These are phyloP conservation scores for Drosophila santomea DNA, from an alignment of 1,140 invertebrate species.

Conservation along the genomic window DNA sequence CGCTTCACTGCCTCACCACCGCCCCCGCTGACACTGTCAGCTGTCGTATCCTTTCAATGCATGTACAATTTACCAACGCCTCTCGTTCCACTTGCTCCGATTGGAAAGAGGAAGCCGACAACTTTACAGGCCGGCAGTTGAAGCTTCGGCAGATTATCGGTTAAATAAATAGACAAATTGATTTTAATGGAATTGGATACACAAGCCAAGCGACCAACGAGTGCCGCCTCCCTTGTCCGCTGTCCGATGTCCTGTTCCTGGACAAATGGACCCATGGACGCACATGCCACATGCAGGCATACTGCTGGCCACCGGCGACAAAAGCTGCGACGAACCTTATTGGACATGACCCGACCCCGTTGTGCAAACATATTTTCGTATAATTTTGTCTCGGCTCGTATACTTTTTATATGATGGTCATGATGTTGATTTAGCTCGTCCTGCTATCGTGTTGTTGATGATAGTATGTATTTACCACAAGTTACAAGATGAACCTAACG, in stretches of 20 bases:
- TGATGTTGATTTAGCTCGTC: constrained; percentile 33
- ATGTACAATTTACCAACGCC: constrained; percentile 44
- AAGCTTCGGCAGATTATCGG: constrained; percentile 74
- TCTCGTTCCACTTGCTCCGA: not conserved
- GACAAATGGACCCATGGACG: constrained; percentile 24
- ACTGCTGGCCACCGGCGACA: constrained; percentile 23
- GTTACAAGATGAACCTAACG: not conserved
- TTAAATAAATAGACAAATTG: constrained; percentile 83
- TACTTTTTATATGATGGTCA: constrained; percentile 55
- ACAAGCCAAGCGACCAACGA: constrained; percentile 32
- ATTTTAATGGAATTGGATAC: constrained; percentile 82
- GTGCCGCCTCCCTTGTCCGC: constrained; percentile 16
- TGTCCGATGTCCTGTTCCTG: constrained; percentile 31
- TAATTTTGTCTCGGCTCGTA: constrained; percentile 73
- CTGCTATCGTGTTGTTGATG: not conserved
- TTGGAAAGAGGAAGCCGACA: not conserved
- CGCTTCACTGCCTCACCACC: not conserved
- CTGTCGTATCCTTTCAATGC: constrained; percentile 52
- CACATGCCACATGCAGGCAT: constrained; percentile 47
- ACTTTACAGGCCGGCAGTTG: constrained; percentile 56
- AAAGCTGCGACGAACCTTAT: constrained; percentile 47
- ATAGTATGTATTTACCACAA: constrained; percentile 1
- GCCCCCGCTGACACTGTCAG: constrained; percentile 23
- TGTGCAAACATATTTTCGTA: constrained; percentile 77
- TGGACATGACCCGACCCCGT: constrained; percentile 60